phyloP scores from a whole-genome alignment of 2,888 invertebrate species.

The Pachymerium ferrugineum region DNA sequence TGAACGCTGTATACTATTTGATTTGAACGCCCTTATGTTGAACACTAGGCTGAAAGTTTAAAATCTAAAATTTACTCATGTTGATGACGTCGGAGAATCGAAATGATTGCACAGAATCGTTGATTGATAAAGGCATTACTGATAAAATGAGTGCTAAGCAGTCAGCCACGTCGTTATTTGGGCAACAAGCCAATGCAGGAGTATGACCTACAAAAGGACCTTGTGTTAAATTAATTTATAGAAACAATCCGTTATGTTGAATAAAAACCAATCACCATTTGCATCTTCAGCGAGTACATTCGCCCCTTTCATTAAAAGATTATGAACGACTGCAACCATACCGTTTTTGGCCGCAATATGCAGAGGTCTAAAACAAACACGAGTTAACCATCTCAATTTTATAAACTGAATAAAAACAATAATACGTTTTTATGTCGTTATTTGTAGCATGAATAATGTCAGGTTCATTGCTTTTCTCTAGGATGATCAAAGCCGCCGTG shows the following conservation, averaged over 20 bases:
- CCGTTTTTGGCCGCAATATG: constrained; percentile 60
- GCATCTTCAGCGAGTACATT: constrained; percentile 56
- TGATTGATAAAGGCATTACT: constrained; percentile 42
- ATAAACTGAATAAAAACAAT: background rate
- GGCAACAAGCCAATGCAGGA: constrained; percentile 60
- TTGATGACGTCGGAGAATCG: constrained; percentile 17
- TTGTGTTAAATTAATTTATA: background rate
- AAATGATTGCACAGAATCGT: constrained; percentile 11
- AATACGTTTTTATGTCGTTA: constrained; percentile 55
- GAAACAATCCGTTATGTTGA: no score
- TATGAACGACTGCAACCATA: constrained; percentile 56
- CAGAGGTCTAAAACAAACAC: constrained; percentile 51
- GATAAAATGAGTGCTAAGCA: constrained; percentile 57
- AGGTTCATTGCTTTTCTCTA: constrained; percentile 53
- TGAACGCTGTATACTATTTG: no score
- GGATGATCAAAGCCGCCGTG: constrained; percentile 54
- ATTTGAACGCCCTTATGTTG: background rate
- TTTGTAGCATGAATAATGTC: constrained; percentile 54
- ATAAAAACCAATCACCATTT: constrained; percentile 47
- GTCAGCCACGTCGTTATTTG: constrained; percentile 57
- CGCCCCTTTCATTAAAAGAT: constrained; percentile 56
- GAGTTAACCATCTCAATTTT: background rate
- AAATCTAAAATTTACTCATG: constrained; percentile 7
- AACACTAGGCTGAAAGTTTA: background rate
- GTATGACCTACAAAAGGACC: constrained; percentile 50